These are phyloP conservation scores for Daphoenositta chrysoptera DNA, from an alignment of 2,113 vertebrate genomes.

Conservation along the genomic window DNA sequence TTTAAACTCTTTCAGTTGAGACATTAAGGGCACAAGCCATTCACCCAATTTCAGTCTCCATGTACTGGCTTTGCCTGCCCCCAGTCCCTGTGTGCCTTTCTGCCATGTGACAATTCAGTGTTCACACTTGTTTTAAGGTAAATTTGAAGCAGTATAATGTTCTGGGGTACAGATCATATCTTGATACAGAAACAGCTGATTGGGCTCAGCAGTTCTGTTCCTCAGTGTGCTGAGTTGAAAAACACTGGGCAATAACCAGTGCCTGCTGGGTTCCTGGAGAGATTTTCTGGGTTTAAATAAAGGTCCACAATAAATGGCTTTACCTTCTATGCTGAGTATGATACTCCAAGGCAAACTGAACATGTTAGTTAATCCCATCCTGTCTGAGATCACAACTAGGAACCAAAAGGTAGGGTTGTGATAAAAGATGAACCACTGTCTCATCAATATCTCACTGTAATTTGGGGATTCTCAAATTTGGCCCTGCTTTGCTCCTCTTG, in stretches of 20 bases:
- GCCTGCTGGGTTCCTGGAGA: neutral
- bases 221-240: neutral
- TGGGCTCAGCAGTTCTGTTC: neutral
- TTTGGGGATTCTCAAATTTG: neutral
- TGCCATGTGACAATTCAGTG: neutral
- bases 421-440: neutral
- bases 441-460: neutral
- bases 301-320: neutral
- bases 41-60: fast-evolving
- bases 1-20: neutral
- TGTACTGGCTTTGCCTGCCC: neutral
- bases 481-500: neutral
- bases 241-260: neutral
- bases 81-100: neutral
- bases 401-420: neutral
- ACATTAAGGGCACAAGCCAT: neutral
- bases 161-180: neutral
- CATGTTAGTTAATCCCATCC: neutral
- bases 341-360: neutral
- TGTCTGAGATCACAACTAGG: neutral
- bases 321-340: neutral
- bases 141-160: neutral
- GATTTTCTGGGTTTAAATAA: neutral
- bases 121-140: neutral
- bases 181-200: neutral